Percentiles rank a stretch among this genome's conserved stretches.
These are phyloP conservation scores for Ceratitis capitata DNA, from an alignment of 1,140 invertebrate species.

Conservation along the genomic window DNA sequence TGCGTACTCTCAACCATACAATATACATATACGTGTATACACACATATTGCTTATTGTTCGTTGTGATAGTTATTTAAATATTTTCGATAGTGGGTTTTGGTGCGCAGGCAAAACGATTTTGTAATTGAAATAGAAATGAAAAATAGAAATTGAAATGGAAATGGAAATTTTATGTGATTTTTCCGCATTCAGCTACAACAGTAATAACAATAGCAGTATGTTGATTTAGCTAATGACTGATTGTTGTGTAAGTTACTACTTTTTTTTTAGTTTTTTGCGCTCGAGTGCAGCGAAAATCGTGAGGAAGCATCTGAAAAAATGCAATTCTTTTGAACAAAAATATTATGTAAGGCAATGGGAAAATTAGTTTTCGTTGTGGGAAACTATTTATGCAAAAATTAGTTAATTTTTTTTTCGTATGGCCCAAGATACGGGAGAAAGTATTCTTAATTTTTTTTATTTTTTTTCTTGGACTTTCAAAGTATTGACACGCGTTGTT, in stretches of 20 bases:
- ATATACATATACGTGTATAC: not conserved
- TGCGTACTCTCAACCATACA: not conserved
- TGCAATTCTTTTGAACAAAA: not conserved
- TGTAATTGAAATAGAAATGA: not conserved
- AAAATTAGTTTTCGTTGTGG: not conserved
- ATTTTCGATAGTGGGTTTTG: not conserved
- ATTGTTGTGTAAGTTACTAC: not conserved
- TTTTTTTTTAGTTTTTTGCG: not conserved
- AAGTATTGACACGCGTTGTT: too few species aligned
- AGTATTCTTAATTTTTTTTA: too few species aligned
- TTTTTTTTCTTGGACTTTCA: too few species aligned
- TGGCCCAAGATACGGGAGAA: too few species aligned
- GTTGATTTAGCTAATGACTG: not conserved
- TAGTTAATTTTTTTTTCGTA: too few species aligned
- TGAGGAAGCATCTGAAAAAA: not conserved
- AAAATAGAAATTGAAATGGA: not conserved
- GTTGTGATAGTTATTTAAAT: not conserved
- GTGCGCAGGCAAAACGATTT: not conserved
- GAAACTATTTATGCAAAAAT: not conserved
- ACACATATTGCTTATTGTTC: not conserved
- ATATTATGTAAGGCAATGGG: not conserved
- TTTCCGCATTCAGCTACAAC: constrained; percentile 1
- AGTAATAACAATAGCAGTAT: not conserved
- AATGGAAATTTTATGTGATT: constrained; percentile 6
- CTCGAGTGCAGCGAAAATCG: not conserved